Evolutionary conservation across 2,797 vertebrate genomes (phyloP).

Genomic region (Naso thynnoides): DNA sequence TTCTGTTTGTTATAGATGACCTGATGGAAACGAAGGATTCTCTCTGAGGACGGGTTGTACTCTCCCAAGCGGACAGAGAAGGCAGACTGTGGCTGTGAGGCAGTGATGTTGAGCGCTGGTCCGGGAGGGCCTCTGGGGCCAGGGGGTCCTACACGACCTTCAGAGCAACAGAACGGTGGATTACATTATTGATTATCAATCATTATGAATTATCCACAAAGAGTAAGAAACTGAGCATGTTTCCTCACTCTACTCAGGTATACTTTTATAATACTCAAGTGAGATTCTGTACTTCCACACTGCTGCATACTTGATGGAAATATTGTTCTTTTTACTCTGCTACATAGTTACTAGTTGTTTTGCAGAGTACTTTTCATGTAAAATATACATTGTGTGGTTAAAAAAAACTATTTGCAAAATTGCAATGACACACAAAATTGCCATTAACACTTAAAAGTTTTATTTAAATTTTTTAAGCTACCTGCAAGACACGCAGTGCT

Average conservation of each 20-base stretch:
- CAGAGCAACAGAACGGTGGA: constrained; percentile 21
- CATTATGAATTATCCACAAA: neutral
- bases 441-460: neutral
- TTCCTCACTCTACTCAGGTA: neutral
- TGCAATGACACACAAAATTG: neutral
- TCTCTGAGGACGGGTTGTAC: constrained; percentile 1
- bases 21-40: constrained; percentile 43
- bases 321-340: neutral
- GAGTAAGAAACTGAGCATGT: neutral
- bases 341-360: neutral
- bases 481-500: neutral
- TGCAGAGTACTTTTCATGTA: neutral
- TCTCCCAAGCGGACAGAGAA: constrained; percentile 48
- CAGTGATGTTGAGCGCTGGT: constrained; percentile 13
- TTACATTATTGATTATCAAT: neutral
- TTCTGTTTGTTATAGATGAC: constrained; percentile 60
- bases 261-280: neutral
- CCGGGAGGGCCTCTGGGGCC: constrained; percentile 32
- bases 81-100: constrained; percentile 34
- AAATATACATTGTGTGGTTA: no score
- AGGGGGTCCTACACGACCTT: constrained; percentile 30
- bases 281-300: neutral
- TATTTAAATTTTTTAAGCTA: neutral
- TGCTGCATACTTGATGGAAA: neutral
- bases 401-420: neutral